A percentile compares a stretch with the other conserved stretches of the same genome.
Conservation (phyloP, 2,797 vertebrate species). For the Manis pentadactyla region DNA sequence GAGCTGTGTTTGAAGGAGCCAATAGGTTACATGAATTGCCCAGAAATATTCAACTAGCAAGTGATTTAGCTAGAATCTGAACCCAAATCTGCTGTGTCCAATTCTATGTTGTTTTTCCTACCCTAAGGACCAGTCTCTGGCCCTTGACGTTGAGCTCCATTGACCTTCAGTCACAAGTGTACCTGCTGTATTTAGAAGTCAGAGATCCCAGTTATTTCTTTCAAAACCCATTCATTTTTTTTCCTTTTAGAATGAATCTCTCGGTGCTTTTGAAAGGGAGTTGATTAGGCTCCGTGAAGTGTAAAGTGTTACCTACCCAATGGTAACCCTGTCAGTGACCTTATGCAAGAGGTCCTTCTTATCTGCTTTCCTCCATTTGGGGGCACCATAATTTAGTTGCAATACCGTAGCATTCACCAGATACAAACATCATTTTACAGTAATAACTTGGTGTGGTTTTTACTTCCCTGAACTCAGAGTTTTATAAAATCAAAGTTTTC, state of each 20-base stretch:
- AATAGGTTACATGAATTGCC: background rate
- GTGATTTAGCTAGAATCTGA: background rate
- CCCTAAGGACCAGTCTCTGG: background rate
- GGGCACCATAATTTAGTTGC: constrained; percentile 54
- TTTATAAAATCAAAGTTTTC: constrained; percentile 33
- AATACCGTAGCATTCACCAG: background rate
- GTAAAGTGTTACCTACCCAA: background rate
- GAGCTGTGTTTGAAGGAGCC: constrained; percentile 12
- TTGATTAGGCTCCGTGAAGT: background rate
- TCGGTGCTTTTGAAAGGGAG: background rate
- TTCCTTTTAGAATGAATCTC: constrained; percentile 37
- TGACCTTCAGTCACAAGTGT: background rate
- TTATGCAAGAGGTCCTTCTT: background rate
- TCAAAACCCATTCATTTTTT: constrained; percentile 45
- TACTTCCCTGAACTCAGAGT: background rate
- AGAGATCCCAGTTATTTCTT: constrained; percentile 40
- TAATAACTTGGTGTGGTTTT: background rate
- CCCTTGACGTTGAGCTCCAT: background rate
- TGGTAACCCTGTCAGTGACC: background rate
- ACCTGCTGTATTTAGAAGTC: constrained; percentile 3
- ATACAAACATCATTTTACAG: background rate
- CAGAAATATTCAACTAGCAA: background rate
- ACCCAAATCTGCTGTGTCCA: background rate
- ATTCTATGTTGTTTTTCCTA: background rate
- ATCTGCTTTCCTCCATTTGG: constrained; percentile 64